Percentiles rank a stretch among this genome's conserved stretches.
These are phyloP conservation scores for Nibea coibor DNA, from an alignment of 2,113 vertebrate genomes.

Conservation along the genomic window DNA sequence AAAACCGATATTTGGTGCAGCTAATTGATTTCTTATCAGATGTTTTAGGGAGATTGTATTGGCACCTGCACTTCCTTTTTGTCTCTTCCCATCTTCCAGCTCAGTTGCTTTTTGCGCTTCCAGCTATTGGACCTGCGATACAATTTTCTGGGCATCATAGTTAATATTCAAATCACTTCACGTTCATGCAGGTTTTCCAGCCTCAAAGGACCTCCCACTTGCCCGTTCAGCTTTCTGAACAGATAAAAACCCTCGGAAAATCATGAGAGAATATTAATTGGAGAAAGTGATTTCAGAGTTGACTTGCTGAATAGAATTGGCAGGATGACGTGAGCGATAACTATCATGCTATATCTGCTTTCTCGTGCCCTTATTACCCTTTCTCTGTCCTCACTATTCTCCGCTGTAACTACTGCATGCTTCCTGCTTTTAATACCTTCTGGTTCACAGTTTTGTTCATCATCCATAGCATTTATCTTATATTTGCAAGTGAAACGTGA, in stretches of 20 bases:
- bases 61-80: constrained; percentile 50
- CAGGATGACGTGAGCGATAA: constrained; percentile 44
- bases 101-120: constrained; percentile 17
- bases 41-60: constrained; percentile 58
- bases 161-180: constrained; percentile 72
- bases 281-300: constrained; percentile 60
- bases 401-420: background rate
- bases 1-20: constrained; percentile 38
- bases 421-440: background rate
- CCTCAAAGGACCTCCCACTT: constrained; percentile 58
- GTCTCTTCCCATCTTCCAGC: constrained; percentile 40
- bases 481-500: background rate
- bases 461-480: background rate
- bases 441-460: background rate
- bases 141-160: constrained; percentile 37
- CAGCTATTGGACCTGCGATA: constrained; percentile 23
- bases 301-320: constrained; percentile 49
- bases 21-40: constrained; percentile 76
- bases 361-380: constrained; percentile 20
- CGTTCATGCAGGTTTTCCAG: constrained; percentile 47
- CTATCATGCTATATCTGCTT: constrained; percentile 32
- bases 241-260: constrained; percentile 55
- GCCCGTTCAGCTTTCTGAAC: constrained; percentile 56
- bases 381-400: constrained; percentile 1
- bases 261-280: constrained; percentile 62